These are phyloP conservation scores for Pterobdella sp. DNA, from an alignment of 2,888 invertebrate genomes.

Conservation along the genomic window DNA sequence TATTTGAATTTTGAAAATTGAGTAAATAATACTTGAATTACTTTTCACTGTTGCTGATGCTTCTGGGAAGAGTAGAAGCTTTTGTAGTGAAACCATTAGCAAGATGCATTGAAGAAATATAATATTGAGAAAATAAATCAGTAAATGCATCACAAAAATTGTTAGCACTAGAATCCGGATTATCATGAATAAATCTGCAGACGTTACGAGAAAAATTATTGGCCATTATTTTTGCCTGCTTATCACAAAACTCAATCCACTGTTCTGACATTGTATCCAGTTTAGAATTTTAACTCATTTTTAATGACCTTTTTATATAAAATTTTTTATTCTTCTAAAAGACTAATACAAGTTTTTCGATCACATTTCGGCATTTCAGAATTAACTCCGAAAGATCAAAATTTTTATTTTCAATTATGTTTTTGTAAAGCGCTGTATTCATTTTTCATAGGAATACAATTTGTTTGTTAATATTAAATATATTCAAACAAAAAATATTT, in stretches of 20 bases:
- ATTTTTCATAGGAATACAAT: too few species aligned
- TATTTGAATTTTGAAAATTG: too few species aligned
- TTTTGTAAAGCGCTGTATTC: too few species aligned
- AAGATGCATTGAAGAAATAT: conserved; percentile 58
- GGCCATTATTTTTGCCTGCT: conserved; percentile 71
- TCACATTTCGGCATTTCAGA: neutral
- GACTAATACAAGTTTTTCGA: neutral
- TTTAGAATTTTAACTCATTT: neutral
- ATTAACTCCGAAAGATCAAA: too few species aligned
- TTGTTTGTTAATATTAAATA: too few species aligned
- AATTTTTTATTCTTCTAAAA: neutral
- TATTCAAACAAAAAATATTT: too few species aligned
- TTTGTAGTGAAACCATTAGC: neutral
- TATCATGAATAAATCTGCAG: conserved; percentile 67
- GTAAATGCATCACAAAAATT: conserved; percentile 74
- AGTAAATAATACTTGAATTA: too few species aligned
- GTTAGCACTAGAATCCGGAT: conserved; percentile 54
- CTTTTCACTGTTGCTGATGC: neutral
- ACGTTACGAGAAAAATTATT: conserved; percentile 81
- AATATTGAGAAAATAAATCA: conserved; percentile 75
- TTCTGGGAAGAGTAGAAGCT: neutral
- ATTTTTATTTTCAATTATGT: too few species aligned
- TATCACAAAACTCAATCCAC: conserved; percentile 48
- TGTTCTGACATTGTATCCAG: neutral
- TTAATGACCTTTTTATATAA: neutral